Percentiles rank a stretch among this genome's conserved stretches.
Conservation (phyloP, 2,888 invertebrate species). For the Isotomurus palustris region DNA sequence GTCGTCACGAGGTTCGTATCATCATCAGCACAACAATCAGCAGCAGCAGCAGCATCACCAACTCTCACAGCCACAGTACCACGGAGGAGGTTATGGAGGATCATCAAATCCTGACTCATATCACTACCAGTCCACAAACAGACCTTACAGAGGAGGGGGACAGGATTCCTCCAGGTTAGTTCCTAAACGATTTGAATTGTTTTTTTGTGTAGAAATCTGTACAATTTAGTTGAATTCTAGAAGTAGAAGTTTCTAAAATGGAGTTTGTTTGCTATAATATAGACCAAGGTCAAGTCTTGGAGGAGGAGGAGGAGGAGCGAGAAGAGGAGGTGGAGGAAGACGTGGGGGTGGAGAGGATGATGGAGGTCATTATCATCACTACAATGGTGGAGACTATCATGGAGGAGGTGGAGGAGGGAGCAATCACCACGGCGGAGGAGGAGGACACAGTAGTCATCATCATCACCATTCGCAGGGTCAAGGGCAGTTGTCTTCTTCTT, state of each 20-base stretch:
- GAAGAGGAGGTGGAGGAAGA: constrained; percentile 22
- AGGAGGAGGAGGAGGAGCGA: constrained; percentile 21
- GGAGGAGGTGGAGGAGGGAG: too few relatives aligned
- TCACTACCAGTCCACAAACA: constrained; percentile 25
- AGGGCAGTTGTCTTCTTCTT: not conserved
- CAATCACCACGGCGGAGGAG: too few relatives aligned
- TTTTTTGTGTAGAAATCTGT: not conserved
- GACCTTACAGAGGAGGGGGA: constrained; percentile 30
- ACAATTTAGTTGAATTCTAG: not conserved
- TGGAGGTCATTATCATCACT: constrained; percentile 32
- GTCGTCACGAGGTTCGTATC: too few relatives aligned
- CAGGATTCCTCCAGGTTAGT: too few relatives aligned
- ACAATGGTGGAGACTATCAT: too few relatives aligned
- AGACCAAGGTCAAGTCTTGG: constrained; percentile 45
- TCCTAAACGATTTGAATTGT: not conserved
- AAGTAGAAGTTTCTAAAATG: not conserved
- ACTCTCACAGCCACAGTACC: too few relatives aligned
- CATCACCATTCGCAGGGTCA: constrained; percentile 5
- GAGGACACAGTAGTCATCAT: constrained; percentile 6
- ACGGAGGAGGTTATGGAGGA: too few relatives aligned
- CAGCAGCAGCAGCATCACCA: too few relatives aligned
- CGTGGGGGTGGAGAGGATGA: constrained; percentile 37
- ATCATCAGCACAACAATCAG: too few relatives aligned
- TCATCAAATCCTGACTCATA: too few relatives aligned
- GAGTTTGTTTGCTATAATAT: not conserved